These are phyloP conservation scores for Alouatta palliata DNA, from an alignment of 2,113 vertebrate genomes.

Conservation along the genomic window DNA sequence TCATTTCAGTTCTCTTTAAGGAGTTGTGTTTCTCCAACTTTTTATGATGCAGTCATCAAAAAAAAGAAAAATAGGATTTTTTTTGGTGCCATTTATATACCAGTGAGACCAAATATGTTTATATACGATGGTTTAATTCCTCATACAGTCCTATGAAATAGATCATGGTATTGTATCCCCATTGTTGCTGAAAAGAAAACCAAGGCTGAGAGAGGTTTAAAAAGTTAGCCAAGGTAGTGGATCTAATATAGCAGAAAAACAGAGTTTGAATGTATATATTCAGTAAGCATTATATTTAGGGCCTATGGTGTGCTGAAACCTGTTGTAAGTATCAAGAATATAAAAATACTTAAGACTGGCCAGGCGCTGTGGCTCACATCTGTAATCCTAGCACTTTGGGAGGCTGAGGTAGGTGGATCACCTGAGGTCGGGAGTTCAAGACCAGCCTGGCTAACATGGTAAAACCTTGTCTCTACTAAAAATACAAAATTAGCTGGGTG, in stretches of 20 bases:
- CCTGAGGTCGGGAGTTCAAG: too few relatives aligned
- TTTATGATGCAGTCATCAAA: not conserved
- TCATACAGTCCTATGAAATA: not conserved
- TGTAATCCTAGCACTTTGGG: too few relatives aligned
- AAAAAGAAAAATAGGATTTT: not conserved
- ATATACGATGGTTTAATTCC: not conserved
- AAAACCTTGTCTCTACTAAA: too few relatives aligned
- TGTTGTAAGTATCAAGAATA: not conserved
- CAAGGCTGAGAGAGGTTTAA: not conserved
- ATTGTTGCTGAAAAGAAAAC: conserved; percentile 6
- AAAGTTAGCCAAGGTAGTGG: not conserved
- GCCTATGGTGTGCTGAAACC: not conserved
- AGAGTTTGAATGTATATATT: not conserved
- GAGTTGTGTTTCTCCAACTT: not conserved
- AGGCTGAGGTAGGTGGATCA: too few relatives aligned
- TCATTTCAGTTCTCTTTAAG: not conserved
- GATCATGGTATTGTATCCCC: not conserved
- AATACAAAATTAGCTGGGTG: too few relatives aligned
- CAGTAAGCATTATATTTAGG: not conserved
- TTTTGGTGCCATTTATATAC: not conserved
- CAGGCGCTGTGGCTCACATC: too few relatives aligned
- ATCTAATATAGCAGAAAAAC: not conserved
- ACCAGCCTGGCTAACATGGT: too few relatives aligned
- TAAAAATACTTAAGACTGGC: not conserved
- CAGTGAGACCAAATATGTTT: not conserved